Percentiles rank a stretch among this genome's conserved stretches.
Evolutionary conservation across 2,888 invertebrate species (phyloP).

Genomic region (Ceriagrion tenellum): DNA sequence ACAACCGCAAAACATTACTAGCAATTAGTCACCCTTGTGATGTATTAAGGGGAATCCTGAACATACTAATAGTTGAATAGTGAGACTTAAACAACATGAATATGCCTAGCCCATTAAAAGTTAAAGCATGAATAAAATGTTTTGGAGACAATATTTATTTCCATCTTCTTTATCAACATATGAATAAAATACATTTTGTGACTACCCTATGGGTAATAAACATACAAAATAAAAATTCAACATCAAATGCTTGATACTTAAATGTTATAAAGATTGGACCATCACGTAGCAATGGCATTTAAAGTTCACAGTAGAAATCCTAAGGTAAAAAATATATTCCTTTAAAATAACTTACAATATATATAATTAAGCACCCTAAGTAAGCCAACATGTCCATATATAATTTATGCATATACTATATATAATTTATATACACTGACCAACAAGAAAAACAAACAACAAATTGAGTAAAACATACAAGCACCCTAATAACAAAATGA

Average conservation of each 20-base stretch:
- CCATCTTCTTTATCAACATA: neutral
- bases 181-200: conserved; percentile 28
- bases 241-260: neutral
- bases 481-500: neutral
- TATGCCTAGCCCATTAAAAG: no score
- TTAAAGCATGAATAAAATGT: neutral
- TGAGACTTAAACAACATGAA: no score
- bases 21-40: no score
- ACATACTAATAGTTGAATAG: no score
- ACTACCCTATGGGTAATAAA: neutral
- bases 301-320: neutral
- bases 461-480: neutral
- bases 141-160: conserved; percentile 23
- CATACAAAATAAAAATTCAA: conserved; percentile 23
- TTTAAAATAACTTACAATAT: neutral
- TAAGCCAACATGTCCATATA: neutral
- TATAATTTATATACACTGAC: neutral
- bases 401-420: neutral
- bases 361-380: neutral
- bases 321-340: conserved; percentile 22
- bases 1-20: no score
- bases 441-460: neutral
- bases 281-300: neutral
- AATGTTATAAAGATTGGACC: neutral
- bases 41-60: no score